Base-by-base conservation (phyloP, 2,113 vertebrate genomes). In the Tetraodon nigroviridis region DNA sequence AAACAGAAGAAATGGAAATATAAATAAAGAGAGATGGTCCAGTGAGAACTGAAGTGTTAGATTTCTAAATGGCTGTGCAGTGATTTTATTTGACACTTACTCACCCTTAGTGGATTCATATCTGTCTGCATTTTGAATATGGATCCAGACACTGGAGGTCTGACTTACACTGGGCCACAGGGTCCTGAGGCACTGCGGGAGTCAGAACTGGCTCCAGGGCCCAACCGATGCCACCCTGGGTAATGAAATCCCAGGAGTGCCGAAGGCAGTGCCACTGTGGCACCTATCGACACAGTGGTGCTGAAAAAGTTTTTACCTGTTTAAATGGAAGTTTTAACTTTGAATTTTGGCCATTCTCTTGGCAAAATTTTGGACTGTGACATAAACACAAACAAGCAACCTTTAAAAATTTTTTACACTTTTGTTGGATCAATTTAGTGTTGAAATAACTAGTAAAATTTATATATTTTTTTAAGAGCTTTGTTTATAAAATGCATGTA, bases 81-180 rank as follows among this genome's bases (percentile, higher is more conserved):
- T 73, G 76, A 75, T 86, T 86, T 78, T 81, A 64, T 71, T 71
- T 77, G 80, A 79, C 75, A 80, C 77, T 74, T 77, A 74, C 76
- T 86, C 60, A 73, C 81, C 85, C 77, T 78, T 84, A 73, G 87
- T 82, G 84, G 78, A 88, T 86, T 86, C 73, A 87, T 84, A 80
- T 85, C 73, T 49, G 61, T 71, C 75, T 61, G 63, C 71, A 61
- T 62, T 84, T 81, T 80, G 82, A 83, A 84, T 82, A 86, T 86
- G 68, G 82, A 84, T 86, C 76, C 67, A 60, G 78, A 75, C 76
- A 80, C 60, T 40, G 70, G 62, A 46, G 58, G 63, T 78, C 78
- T 85, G 84, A 88, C 62, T 88, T 71, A 84, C 79, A 44, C 50
- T 55, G 19, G 17, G 76, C 75, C 75, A 44, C 37, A 64, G 67